Conservation (phyloP, 2,888 invertebrate species). For the Apamea sordens region DNA sequence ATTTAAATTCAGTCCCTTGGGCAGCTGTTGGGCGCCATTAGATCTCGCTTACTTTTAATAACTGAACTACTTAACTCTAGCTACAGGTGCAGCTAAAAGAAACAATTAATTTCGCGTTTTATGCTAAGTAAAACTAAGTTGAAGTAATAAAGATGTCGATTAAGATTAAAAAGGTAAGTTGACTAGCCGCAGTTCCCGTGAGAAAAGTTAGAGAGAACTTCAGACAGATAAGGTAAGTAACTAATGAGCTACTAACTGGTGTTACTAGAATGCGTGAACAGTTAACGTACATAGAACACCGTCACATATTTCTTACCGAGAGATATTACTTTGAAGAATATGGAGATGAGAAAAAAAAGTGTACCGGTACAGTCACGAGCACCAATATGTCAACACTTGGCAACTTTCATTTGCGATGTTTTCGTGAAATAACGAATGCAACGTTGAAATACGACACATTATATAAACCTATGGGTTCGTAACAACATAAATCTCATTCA, state of each 20-base stretch:
- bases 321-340: constrained; percentile 19
- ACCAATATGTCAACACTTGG: no score
- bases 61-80: constrained; percentile 28
- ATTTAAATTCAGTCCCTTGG: constrained; percentile 9
- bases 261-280: constrained; percentile 28
- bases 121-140: constrained; percentile 44
- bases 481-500: no score
- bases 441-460: no score
- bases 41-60: constrained; percentile 42
- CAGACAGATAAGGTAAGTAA: constrained; percentile 29
- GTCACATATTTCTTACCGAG: neutral
- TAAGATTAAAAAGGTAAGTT: constrained; percentile 27
- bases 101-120: constrained; percentile 54
- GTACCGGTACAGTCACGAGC: no score
- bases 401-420: no score
- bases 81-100: constrained; percentile 60
- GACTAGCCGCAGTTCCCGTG: constrained; percentile 23
- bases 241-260: constrained; percentile 14
- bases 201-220: constrained; percentile 38
- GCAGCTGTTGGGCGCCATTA: constrained; percentile 44
- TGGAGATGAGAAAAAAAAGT: constrained; percentile 1
- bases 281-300: neutral
- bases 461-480: no score
- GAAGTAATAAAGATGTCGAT: constrained; percentile 36
- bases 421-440: no score